Evolutionary conservation across 2,113 vertebrate species (phyloP).

Genomic region (Galbula dea): DNA sequence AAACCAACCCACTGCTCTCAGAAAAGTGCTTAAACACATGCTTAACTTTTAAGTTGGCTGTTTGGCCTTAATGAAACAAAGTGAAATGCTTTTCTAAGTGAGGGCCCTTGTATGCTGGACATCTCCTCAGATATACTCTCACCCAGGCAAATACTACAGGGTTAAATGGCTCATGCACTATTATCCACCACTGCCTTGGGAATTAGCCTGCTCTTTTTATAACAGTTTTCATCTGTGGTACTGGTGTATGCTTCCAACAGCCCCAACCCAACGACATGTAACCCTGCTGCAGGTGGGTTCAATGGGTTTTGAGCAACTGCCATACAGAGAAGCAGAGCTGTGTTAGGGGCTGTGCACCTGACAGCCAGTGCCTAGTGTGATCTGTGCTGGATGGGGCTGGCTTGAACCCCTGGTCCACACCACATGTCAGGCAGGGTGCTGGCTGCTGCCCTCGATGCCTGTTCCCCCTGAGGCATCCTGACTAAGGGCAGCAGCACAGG

Average conservation of each 20-base stretch:
- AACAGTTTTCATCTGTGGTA: accelerated
- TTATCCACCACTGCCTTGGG: accelerated
- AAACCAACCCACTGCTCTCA: neutral
- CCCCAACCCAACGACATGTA: accelerated
- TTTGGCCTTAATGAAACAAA: neutral
- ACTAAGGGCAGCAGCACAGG: neutral
- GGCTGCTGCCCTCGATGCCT: neutral
- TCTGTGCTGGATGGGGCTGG: accelerated
- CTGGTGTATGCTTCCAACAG: no score
- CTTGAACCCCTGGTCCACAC: neutral
- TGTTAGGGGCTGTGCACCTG: accelerated
- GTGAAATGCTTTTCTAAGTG: neutral
- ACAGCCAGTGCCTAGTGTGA: accelerated
- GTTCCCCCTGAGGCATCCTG: neutral
- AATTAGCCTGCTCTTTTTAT: neutral
- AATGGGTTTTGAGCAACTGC: accelerated
- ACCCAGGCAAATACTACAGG: accelerated
- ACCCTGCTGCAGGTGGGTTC: accelerated
- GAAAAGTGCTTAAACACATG: neutral
- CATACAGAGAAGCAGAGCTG: accelerated
- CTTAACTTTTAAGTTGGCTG: neutral
- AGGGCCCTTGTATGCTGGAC: accelerated
- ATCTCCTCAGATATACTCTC: neutral
- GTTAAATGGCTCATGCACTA: neutral
- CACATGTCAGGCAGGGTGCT: accelerated